Evolutionary conservation across 2,888 invertebrate genomes (phyloP), one percentile per base, ranked within the genome.

Genomic region (Epicampocera succincta): DNA sequence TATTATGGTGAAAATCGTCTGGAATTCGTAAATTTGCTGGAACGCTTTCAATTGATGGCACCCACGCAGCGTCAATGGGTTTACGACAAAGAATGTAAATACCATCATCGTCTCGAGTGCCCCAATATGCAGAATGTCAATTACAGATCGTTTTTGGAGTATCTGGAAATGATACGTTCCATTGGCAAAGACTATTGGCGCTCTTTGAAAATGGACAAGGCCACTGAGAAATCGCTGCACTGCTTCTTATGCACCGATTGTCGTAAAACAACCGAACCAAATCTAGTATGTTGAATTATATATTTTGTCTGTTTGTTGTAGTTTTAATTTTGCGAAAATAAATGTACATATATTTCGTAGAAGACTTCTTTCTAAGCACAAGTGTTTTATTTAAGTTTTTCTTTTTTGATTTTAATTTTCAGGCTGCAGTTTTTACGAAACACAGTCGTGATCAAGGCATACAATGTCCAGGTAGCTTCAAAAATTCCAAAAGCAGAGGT

Each of bases 31-130:
- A 94, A 94, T 84, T 95, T 95, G 93, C 93, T 95, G 83, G 93
- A 94, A 80, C 92, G 94, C 0, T 91, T 95, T 17, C 94, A 94
- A 12, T 92, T 95, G 29, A 92, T 92, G 9, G 94, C 95, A 85
- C 96, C 96, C 0, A 92, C 93, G n/a, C 93, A 94, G 79, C 92
- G 96, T 85, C 95, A 95, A 87, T 96, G 95, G 95, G 94, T 93
- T 12, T 93, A 92, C 5, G 93, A 93, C 85, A 92, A 92, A 79
- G 92, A 80, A 9, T 90, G 89, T 78, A 79, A 46, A 3, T 87
- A 88, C 61, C 89, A 90, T 46, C 90, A 89, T 78, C 87, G 88
- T 2, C 68, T 87, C 15, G 85, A 87, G 50, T 90, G 91, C 61
- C 87, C 87, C 6, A 88, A 87, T 74, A 84, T 86, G 44, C 83